Evolutionary conservation across 2,113 vertebrate species (phyloP), one percentile per base, ranked within the genome.

Genomic region (Tachuris rubrigastra): DNA sequence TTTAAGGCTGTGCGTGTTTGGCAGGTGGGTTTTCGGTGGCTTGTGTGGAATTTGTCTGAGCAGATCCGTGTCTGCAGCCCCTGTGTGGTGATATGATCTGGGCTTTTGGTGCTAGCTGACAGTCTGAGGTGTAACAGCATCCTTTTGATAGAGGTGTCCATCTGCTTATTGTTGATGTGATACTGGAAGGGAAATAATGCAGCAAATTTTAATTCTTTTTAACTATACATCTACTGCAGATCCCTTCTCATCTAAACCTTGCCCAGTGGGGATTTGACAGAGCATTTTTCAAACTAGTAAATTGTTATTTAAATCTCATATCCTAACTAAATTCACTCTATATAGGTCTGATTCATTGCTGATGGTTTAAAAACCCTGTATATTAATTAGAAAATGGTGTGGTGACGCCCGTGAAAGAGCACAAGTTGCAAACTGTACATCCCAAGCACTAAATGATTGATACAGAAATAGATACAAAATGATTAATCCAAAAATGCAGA

Each of bases 391-490:
- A 68, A 58, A 30, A 4, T 35, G 14, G 12, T 33, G 20, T 49
- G 22, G 3, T 31, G 58, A 5, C 55, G 21, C 14, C 35, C 56
- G 11, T 37, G 20, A 10, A 50, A 33, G 81, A 49, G 41, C 28
- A 12, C 59, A 10, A 27, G 30, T 66, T 4, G 3, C 47, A 47
- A 21, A 4, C 5, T 41, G 27, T 39, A 3, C 12, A 1, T 42
- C 27, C 33, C 13, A 12, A n/a, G 56, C 14, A 4, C 33, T 9
- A 0, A 33, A 1, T 8, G 7, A 1, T 27, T 25, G 13, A 35
- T 15, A 10, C 19, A n/a, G n/a, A n/a, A n/a, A n/a, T n/a, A n/a
- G n/a, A n/a, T n/a, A n/a, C n/a, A n/a, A 0, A 33, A 1, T 8
- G 7, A 1, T 27, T 25, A 13, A 35, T 15, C 9, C 19, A 30